Evolutionary conservation across 1,140 invertebrate genomes (phyloP), one percentile per base, ranked within the genome.

Genomic region (Mercenaria mercenaria): DNA sequence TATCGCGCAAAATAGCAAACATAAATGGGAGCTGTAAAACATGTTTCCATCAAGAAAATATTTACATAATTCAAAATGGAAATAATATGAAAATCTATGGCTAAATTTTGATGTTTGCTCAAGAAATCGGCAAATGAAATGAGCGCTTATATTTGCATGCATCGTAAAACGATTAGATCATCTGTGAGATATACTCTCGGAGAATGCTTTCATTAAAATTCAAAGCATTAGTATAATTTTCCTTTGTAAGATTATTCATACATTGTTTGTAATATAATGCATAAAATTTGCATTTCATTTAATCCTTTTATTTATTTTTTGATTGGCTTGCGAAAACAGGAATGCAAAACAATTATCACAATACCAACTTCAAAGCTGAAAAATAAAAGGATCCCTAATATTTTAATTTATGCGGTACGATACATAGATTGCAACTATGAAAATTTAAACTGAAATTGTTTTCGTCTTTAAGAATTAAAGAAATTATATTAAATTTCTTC

Each of bases 211-310:
- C 76, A 79, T 79, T 79, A 79, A 79, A 79, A 79, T 79, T 79
- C 76, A 79, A 72, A 52, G 76, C 47, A 79, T 79, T 79, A 52
- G 20, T 34, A 72, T 72, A 32, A 52, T 79, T 52, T 79, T 79
- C 76, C n/a, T 52, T 56, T 79, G 8, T 59, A 52, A 37, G 47
- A 37, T 79, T 79, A 79, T 79, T 79, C 76, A 79, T 59, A 59
- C 32, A 34, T 56, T 56, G 72, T 81, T 61, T 23, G 52, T 39
- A 26, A 83, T 50, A 61, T 69, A 83, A 83, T 83, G 81, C 61
- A 83, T 83, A 83, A 83, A 80, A 83, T 83, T 83, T 83, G 61
- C 81, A 83, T 83, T n/a, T 69, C 20, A 69, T 64, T 83, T 67
- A 47, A 83, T 47, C 61, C 47, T 76, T 39, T 72, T 72, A 80